phyloP scores from a whole-genome alignment of 2,888 invertebrate species.

The Panopea generosa region DNA sequence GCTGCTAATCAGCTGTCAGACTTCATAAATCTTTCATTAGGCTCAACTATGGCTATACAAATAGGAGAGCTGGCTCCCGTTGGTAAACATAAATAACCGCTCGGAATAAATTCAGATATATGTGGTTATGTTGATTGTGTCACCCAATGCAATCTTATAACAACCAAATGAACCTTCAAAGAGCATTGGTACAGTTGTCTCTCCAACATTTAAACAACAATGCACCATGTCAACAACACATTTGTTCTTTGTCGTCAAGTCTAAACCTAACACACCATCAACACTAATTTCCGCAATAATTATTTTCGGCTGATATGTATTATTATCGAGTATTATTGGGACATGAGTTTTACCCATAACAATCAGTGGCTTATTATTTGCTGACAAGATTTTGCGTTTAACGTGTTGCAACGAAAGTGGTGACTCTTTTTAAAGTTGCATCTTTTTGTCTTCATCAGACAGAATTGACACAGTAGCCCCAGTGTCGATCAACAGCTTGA shows the following conservation, averaged over 20 bases:
- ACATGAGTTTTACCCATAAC: too few relatives aligned
- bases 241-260: conserved; percentile 12
- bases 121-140: conserved; percentile 25
- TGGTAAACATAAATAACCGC: conserved; percentile 6
- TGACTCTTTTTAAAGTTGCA: too few relatives aligned
- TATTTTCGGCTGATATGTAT: conserved; percentile 1
- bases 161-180: conserved; percentile 17
- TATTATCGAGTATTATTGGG: too few relatives aligned
- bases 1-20: conserved; percentile 18
- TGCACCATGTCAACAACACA: conserved; percentile 1
- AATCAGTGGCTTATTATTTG: too few relatives aligned
- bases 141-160: conserved; percentile 12
- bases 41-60: conserved; percentile 21
- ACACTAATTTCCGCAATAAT: conserved; percentile 14
- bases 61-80: too few relatives aligned
- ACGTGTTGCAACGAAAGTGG: too few relatives aligned
- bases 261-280: conserved; percentile 32
- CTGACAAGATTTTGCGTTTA: too few relatives aligned
- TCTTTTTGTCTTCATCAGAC: too few relatives aligned
- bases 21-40: conserved; percentile 8
- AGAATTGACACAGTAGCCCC: too few relatives aligned
- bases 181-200: neutral
- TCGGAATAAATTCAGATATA: conserved; percentile 21
- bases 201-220: neutral
- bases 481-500: too few relatives aligned